Evolutionary conservation across 2,797 vertebrate species (phyloP).

Genomic region (Hylomyscus alleni): DNA sequence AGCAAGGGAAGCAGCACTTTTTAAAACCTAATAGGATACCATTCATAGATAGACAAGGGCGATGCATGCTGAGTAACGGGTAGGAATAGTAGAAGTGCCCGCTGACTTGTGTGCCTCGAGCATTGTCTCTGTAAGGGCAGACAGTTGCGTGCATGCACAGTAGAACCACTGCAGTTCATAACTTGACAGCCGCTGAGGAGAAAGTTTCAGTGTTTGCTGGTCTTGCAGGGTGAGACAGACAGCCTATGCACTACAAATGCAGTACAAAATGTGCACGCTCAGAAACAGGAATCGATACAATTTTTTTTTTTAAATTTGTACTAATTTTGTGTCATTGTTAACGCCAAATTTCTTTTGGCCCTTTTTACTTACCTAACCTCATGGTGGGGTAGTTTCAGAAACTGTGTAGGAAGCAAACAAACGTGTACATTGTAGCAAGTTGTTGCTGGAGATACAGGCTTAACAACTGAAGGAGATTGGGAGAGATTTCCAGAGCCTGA

Average conservation of each 20-base stretch:
- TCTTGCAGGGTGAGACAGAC: too few species aligned
- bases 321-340: not conserved
- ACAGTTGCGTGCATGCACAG: not conserved
- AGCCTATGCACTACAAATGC: fast-evolving
- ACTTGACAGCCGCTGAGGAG: not conserved
- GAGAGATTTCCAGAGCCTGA: not conserved
- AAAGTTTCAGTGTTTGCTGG: too few species aligned
- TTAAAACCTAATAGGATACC: not conserved
- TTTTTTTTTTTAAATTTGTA: not conserved
- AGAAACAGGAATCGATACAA: not conserved
- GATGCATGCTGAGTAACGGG: not conserved
- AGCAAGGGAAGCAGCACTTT: not conserved
- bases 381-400: not conserved
- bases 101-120: not conserved
- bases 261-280: not conserved
- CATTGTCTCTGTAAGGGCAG: not conserved
- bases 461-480: not conserved
- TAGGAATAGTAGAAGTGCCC: not conserved
- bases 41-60: not conserved
- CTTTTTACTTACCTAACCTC: not conserved
- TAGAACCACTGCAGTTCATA: not conserved
- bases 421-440: not conserved
- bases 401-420: not conserved
- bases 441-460: not conserved
- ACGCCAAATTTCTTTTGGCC: not conserved